Evolutionary conservation across 2,113 vertebrate species (phyloP).

Genomic region (Hylia prasina): DNA sequence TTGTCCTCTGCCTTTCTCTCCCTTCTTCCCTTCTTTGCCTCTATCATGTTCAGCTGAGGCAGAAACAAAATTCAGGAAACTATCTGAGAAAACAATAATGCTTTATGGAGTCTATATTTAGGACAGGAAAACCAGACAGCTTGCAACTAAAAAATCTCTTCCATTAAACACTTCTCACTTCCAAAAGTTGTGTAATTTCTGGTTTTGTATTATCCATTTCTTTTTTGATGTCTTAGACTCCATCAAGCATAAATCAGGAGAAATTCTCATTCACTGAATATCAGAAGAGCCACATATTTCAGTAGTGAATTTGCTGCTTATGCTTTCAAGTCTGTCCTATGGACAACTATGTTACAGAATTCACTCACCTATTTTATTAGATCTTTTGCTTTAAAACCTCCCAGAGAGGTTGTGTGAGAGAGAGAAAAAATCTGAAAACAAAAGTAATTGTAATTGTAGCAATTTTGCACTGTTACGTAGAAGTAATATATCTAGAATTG

Average conservation of each 20-base stretch:
- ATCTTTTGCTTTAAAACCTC: slow-evolving; percentile 59
- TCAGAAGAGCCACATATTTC: not conserved
- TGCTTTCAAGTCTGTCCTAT: slow-evolving; percentile 47
- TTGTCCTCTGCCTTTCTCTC: not conserved
- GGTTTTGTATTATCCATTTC: not conserved
- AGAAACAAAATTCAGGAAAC: not conserved
- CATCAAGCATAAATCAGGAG: slow-evolving; percentile 30
- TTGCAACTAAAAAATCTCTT: not conserved
- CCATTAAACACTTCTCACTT: not conserved
- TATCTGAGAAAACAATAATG: not conserved
- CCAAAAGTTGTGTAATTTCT: not conserved
- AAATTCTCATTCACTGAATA: slow-evolving; percentile 6
- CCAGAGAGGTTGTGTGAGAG: slow-evolving; percentile 20
- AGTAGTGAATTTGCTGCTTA: slow-evolving; percentile 13
- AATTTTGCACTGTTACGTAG: slow-evolving; percentile 51
- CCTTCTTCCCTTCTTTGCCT: slow-evolving; percentile 10
- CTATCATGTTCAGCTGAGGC: not conserved
- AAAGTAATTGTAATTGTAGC: slow-evolving; percentile 63
- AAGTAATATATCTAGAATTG: slow-evolving; percentile 61
- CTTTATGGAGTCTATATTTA: not conserved
- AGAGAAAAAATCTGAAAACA: slow-evolving; percentile 36
- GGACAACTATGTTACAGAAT: slow-evolving; percentile 37
- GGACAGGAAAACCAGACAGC: not conserved
- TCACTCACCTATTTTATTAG: slow-evolving; percentile 49
- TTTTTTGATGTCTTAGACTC: not conserved